Base-by-base conservation (phyloP, 2,113 vertebrate species). In the Zosterops japonicus region DNA sequence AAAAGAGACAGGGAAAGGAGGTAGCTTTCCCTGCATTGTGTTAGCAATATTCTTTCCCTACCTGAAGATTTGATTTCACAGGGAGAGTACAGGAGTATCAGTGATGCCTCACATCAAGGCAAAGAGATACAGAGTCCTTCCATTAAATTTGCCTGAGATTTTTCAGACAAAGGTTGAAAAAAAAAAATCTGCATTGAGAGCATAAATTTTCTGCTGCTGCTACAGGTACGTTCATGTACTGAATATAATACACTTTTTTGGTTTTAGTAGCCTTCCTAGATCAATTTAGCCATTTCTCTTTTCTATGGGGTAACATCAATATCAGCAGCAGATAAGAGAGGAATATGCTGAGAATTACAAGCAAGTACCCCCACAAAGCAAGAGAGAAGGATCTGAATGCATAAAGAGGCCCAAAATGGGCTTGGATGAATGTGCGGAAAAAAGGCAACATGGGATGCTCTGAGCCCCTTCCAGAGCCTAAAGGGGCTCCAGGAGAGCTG, bases 131-230 rank as follows among this genome's bases (percentile, higher is more conserved):
- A 60, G 60, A 59, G 35, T 20, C 80, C 39, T 79, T 63, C 57
- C 6, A 65, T 20, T 42, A 79, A 74, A 90, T 31, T 29, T 87
- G 46, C 55, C 49, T 0, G 2, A 92, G 74, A 80, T 59, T 64
- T 82, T 93, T 89, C 80, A 84, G 79, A 41, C 75, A 78, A 92
- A 91, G 60, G 36, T 11, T 77, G 49, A 49, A 52, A 55, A 89
- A 53, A 39, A 39, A 89, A 53, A 16, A 39, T 14, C 72, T 85
- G 77, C 83, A 60, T 36, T 11, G 52, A 79, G 60, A 86, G 63
- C 78, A 57, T 67, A 67, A 64, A 74, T 85, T 88, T 83, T 7
- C 41, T 80, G 71, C 81, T 84, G 71, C 86, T 89, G 67, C 39
- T 50, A 39, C 59, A 42, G 63, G 28, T 78, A 77, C 0, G 4